A percentile compares a stretch with the other conserved stretches of the same genome.
phyloP scores from a whole-genome alignment of 92 coral and sea anemone genomes.

The Desmophyllum pertusum region DNA sequence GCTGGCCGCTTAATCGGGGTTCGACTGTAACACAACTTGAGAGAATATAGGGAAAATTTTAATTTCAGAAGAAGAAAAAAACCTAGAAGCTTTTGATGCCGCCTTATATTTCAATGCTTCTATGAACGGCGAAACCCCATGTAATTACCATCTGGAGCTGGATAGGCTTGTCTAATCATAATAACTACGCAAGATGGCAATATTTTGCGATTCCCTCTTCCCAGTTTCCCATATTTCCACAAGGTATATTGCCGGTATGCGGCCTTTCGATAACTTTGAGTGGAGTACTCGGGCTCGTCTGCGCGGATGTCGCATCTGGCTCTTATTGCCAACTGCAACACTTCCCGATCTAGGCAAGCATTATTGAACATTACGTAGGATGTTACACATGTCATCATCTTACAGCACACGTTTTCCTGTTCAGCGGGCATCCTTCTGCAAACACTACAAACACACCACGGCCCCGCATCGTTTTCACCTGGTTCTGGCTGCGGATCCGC shows the following conservation, averaged over 20 bases:
- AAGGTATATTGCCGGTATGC: slow-evolving; percentile 61
- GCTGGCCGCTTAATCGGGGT: too few relatives aligned
- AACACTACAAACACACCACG: slow-evolving; percentile 72
- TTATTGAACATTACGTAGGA: slow-evolving; percentile 54
- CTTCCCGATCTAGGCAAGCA: slow-evolving; percentile 65
- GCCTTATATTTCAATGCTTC: neutral
- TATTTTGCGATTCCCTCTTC: slow-evolving; percentile 64
- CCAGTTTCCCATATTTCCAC: slow-evolving; percentile 66
- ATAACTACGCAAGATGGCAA: slow-evolving; percentile 63
- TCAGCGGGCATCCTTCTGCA: slow-evolving; percentile 62
- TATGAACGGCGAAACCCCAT: slow-evolving; percentile 60
- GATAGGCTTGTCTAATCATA: slow-evolving; percentile 52
- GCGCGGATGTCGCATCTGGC: slow-evolving; percentile 76
- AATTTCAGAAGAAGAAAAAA: neutral
- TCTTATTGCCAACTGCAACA: slow-evolving; percentile 58
- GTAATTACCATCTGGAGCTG: slow-evolving; percentile 69
- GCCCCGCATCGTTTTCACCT: neutral
- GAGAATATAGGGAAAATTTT: too few relatives aligned
- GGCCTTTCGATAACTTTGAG: slow-evolving; percentile 59
- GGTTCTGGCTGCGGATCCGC: neutral
- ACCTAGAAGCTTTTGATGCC: neutral
- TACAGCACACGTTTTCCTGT: slow-evolving; percentile 61
- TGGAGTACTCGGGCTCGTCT: slow-evolving; percentile 57
- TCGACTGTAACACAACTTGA: too few relatives aligned
- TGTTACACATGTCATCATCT: slow-evolving; percentile 60